Base-by-base conservation (phyloP, 2,797 vertebrate species). In the Lycodopsis pacificus region DNA sequence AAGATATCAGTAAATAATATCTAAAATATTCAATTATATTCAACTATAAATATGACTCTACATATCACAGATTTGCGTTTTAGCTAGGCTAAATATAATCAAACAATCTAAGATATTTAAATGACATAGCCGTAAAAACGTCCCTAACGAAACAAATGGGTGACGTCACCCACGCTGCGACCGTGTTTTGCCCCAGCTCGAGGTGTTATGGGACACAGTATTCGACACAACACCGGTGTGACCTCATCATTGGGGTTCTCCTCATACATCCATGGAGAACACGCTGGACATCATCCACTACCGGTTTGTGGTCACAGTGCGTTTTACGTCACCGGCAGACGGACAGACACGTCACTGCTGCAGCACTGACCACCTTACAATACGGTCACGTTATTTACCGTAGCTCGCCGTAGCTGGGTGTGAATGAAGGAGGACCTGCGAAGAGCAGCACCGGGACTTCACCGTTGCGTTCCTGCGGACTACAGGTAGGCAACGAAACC, bases 401-500 rank as follows among this genome's bases (percentile, higher is more conserved):
- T 15, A 9, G 34, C 10, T 20, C 7, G 4, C 32, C 7, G 51
- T n/a, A 17, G 54, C 32, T 49, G 5, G n/a, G 36, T 8, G 65
- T 27, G 66, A 7, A 9, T 48, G 40, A 30, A 48, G 36, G 14
- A 40, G 30, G 7, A 62, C 51, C 54, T 13, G 65, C 1, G 54
- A 13, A 12, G 27, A 38, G 46, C 30, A 14, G 38, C 36, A 2
- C 38, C 11, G 44, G 44, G 59, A 10, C 13, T 44, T 38, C 54
- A 6, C 36, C 19, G 44, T 48, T 4, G 27, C 40, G 59, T 2
- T 19, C 25, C 48, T 2, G 4, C 2, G 9, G 19, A 44, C 14
- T 40, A 7, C 27, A 79, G 77, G 81, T 83, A 70, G 14, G 70
- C 22, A 36, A 22, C 80, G 9, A 1, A 5, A 34, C 11, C 27